phyloP scores from a whole-genome alignment of 2,797 vertebrate species.

The Hirundo rustica region DNA sequence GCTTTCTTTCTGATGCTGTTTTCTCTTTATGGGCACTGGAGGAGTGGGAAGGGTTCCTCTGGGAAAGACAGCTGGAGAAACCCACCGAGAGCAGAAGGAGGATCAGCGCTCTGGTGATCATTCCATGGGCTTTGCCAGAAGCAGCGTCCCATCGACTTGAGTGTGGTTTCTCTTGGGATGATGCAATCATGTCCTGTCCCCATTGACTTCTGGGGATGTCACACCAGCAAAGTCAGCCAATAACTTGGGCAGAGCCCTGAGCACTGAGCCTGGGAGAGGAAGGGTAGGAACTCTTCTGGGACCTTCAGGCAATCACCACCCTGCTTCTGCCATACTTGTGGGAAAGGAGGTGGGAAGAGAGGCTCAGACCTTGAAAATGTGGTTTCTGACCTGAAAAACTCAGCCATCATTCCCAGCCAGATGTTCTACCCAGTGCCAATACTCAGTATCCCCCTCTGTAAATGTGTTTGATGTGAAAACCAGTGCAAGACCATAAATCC shows the following conservation, averaged over 20 bases:
- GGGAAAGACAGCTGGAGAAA: background rate
- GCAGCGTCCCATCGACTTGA: background rate
- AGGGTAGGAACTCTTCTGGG: background rate
- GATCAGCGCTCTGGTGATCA: background rate
- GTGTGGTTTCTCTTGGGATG: background rate
- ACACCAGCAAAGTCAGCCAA: background rate
- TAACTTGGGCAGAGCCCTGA: background rate
- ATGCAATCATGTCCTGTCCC: background rate
- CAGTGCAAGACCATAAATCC: background rate
- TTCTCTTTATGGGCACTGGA: background rate
- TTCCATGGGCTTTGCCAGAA: background rate
- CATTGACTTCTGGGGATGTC: fast-evolving
- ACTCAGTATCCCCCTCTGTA: background rate
- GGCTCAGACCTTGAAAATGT: background rate
- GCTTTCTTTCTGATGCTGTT: background rate
- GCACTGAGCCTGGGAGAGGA: background rate
- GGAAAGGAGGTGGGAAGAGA: background rate
- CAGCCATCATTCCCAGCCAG: background rate
- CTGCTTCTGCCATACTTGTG: background rate
- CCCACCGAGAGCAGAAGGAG: background rate
- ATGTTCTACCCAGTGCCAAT: background rate
- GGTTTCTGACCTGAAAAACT: background rate
- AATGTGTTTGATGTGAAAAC: background rate
- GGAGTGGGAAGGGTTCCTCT: background rate
- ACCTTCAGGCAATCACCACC: background rate